Evolutionary conservation across 1,140 invertebrate species (phyloP), one percentile per base, ranked within the genome.

Genomic region (Tribolium castaneum): DNA sequence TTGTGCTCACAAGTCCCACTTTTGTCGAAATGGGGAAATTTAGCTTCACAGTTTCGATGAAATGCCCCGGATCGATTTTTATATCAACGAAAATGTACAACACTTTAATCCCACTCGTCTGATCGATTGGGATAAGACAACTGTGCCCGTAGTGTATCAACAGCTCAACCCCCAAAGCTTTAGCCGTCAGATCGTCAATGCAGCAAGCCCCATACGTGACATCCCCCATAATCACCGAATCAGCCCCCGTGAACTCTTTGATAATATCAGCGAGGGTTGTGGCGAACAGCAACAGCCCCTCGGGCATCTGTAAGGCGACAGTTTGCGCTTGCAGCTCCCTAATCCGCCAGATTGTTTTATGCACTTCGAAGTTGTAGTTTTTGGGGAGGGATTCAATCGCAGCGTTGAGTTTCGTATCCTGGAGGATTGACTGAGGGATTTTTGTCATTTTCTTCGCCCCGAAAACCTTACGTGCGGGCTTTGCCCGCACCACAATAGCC

Each of bases 321-420:
- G 92, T 91, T 88, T 96, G 97, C 0, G 95, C 92, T 78, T 92
- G 91, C 16, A 92, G 88, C 85, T 95, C 92, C 78, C 91, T 89
- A 79, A 99, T 97, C 84, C 96, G 92, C 98, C 98, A 99, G 86
- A 99, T 94, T 0, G 98, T 99, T 88, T 99, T 99, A 51, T 95
- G 95, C 82, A 99, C 93, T 92, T 99, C 99, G 89, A 99, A 99
- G 88, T 99, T 99, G 85, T 99, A 99, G 89, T 99, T 99, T 10
- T 90, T 85, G 6, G 99, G 98, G 56, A 99, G 88, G 56, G 88
- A 86, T 80, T 91, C 88, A 73, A 94, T 92, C 3, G 95, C 94
- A 84, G 90, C 87, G 82, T 94, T 92, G 50, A 98, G 86, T 78
- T 93, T 81, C 6, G 92, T 89, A 90, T 98, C 91, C 83, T 97